A percentile compares a stretch with the other conserved stretches of the same genome.
These are phyloP conservation scores for Amphiprion percula DNA, from an alignment of 2,113 vertebrate genomes.

Conservation along the genomic window DNA sequence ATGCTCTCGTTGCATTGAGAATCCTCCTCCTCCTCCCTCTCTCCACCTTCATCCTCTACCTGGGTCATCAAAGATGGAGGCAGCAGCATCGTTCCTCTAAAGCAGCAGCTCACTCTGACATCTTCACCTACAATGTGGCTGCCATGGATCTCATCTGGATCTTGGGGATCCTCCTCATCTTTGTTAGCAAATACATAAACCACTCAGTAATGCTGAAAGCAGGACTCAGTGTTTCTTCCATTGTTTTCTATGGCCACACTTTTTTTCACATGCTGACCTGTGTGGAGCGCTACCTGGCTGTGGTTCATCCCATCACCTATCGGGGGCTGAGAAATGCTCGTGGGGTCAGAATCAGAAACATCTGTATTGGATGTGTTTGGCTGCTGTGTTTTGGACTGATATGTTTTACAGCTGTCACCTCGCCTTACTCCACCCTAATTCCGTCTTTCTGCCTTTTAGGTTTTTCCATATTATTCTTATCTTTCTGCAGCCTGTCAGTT, in stretches of 20 bases:
- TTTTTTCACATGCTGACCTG: no score
- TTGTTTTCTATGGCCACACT: no score
- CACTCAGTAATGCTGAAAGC: no score
- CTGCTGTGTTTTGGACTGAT: not conserved
- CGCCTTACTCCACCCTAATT: fast-evolving
- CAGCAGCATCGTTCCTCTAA: not conserved
- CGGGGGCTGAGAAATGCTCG: not conserved
- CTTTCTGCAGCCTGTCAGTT: constrained; percentile 42
- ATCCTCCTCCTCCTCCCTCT: not conserved
- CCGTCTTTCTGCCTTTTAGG: fast-evolving
- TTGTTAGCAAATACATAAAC: fast-evolving
- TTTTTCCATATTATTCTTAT: fast-evolving
- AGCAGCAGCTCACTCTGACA: no score
- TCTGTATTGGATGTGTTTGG: constrained; percentile 31
- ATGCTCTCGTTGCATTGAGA: not conserved
- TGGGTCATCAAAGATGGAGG: not conserved
- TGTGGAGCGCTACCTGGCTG: no score
- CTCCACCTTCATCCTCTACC: not conserved
- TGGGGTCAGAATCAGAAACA: constrained; percentile 5
- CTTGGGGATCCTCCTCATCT: not conserved
- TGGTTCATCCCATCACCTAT: constrained; percentile 22
- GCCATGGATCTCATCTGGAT: not conserved
- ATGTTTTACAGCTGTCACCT: not conserved
- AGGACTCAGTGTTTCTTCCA: no score
- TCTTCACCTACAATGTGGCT: no score